Evolutionary conservation across 1,140 invertebrate species (phyloP), one percentile per base, ranked within the genome.

Genomic region (Ephestia elutella): DNA sequence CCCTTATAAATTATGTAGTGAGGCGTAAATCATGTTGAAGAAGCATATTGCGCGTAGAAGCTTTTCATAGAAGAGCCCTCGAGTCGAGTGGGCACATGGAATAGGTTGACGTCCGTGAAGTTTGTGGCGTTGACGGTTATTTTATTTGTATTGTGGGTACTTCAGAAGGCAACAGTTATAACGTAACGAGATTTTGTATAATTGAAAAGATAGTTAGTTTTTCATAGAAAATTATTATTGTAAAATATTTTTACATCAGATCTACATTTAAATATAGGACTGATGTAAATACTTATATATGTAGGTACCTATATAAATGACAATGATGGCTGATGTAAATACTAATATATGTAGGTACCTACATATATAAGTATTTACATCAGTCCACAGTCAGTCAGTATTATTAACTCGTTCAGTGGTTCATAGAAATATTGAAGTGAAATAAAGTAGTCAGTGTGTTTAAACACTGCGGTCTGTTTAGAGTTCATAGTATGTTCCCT

Each of bases 51-150:
- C 60, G 65, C 59, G 62, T 71, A 66, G 70, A 56, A 58, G 57
- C 64, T 73, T 69, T 68, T 64, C 61, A 65, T 65, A 67, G 56
- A 60, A 75, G 73, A 21, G 65, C 61, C 49, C 73, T 75, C 56
- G 61, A 71, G 54, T 68, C 57, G 30, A 73, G 67, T 58, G 63
- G 53, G n/a, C 56, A 50, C 32, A 30, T 20, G 49, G 54, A 56
- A 63, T 60, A 61, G 63, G 59, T 69, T 68, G 71, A 67, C 63
- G 63, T 66, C 59, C 55, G 62, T 64, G 51, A 63, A 60, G 59
- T 68, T 55, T 58, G 54, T 65, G 51, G 60, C 68, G 65, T 50
- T 60, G 53, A 54, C 56, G 8, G 48, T 59, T 50, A 53, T 54
- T 54, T 59, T 59, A 48, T 59, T 59, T 54, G 53, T 20, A 13